Evolutionary conservation across 2,113 vertebrate species (phyloP), one percentile per base, ranked within the genome.

Genomic region (Lethenteron camtschaticum): DNA sequence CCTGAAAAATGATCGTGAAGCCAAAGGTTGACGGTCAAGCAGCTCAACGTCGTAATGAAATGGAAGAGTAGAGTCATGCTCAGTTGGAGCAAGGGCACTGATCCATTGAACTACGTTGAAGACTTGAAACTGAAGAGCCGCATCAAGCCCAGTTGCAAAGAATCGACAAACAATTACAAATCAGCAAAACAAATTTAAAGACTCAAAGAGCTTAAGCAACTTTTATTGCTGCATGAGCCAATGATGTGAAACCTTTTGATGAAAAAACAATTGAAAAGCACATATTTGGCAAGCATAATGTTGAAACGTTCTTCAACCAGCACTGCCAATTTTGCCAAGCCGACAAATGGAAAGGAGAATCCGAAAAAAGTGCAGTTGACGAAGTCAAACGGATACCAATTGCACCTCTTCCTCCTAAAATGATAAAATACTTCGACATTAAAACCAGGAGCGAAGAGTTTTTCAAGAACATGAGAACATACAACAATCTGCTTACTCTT

Each of bases 341-440:
- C n/a, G n/a, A 10, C 63, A 66, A 66, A 20, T 66, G 63, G 63
- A 7, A 66, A 9, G 63, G 9, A 16, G 63, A 11, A 66, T 66
- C 63, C 20, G 63, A 66, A 66, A 9, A 9, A 10, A 20, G n/a
- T 8, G 10, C 63, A 66, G 20, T 9, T 9, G 63, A 9, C 14
- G 20, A 66, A 66, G 63, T 66, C 63, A 66, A 66, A 66, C 63
- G 1, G n/a, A n/a, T 16, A 66, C 63, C 63, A 66, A 16, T 66
- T 66, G 20, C 63, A 9, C 63, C 63, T 9, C 9, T 20, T 9
- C 63, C 63, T 66, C 63, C 63, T 20, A n/a, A 66, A 10, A 66
- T 66, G 63, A 66, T 66, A 8, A 66, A 66, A 66, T 66, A 66
- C 63, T 10, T 66, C 41, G 10, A 66, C 2, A 20, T 66, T 10